Percentiles rank a stretch among this genome's conserved stretches.
Evolutionary conservation across 30 jellyfish, hydroid and myxozoan species (phyloP).

Genomic region (Morbakka virulenta): DNA sequence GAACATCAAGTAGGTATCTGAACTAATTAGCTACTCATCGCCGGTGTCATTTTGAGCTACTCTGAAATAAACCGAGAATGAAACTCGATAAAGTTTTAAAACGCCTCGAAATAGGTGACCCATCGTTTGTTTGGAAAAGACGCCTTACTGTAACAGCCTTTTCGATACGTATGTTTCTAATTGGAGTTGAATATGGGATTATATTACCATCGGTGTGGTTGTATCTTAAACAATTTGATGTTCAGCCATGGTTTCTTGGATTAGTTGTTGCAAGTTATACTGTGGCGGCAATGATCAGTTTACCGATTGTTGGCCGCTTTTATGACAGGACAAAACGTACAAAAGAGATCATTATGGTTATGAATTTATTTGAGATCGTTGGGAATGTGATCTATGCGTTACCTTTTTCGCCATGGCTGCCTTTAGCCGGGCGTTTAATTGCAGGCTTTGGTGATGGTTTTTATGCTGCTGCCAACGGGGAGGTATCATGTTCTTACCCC

Average conservation of each 20-base stretch:
- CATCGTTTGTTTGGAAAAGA: slow-evolving; percentile 77
- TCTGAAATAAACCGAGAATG: too few relatives aligned
- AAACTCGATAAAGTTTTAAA: slow-evolving; percentile 58
- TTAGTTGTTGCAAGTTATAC: slow-evolving; percentile 79
- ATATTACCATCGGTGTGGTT: slow-evolving; percentile 95
- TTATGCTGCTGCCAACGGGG: slow-evolving; percentile 96
- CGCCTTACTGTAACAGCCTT: slow-evolving; percentile 81
- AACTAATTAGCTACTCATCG: too few relatives aligned
- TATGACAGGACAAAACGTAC: slow-evolving; percentile 82
- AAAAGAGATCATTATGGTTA: slow-evolving; percentile 63
- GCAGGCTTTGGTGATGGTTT: slow-evolving; percentile 99
- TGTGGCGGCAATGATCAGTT: slow-evolving; percentile 85
- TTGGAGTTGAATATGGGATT: slow-evolving; percentile 95
- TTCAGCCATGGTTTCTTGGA: slow-evolving; percentile 91
- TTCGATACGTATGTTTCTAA: slow-evolving; percentile 82
- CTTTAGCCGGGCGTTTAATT: slow-evolving; percentile 67
- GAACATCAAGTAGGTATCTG: too few relatives aligned
- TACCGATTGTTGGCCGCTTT: slow-evolving; percentile 86
- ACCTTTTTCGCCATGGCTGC: slow-evolving; percentile 77
- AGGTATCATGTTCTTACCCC: slow-evolving; percentile 79
- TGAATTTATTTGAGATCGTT: slow-evolving; percentile 79
- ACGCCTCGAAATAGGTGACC: slow-evolving; percentile 54
- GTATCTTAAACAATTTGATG: slow-evolving; percentile 70
- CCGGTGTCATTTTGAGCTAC: too few relatives aligned
- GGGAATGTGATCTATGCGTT: slow-evolving; percentile 88